These are phyloP conservation scores for Chroicocephalus ridibundus DNA, from an alignment of 2,113 vertebrate species.

Conservation along the genomic window DNA sequence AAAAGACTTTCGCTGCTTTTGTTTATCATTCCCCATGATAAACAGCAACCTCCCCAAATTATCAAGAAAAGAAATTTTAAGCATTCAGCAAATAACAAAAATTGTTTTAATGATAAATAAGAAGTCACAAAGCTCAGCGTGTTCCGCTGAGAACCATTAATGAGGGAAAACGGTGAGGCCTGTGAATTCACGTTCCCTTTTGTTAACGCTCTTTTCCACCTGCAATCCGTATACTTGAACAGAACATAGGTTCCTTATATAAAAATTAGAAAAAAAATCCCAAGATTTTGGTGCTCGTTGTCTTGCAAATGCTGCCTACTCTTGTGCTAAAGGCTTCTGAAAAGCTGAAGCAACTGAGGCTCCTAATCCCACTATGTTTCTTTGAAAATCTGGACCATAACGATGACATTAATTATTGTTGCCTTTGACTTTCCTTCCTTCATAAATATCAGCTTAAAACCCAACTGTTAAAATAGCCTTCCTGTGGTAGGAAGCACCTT, in stretches of 20 bases:
- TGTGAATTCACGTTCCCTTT: neutral
- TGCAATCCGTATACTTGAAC: neutral
- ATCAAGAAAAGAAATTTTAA: conserved; percentile 51
- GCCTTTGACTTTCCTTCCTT: conserved; percentile 66
- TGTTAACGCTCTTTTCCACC: neutral
- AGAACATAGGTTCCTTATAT: neutral
- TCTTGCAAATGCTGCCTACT: neutral
- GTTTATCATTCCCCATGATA: conserved; percentile 52
- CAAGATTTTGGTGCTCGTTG: neutral
- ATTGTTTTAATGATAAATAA: conserved; percentile 64
- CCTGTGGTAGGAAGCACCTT: conserved; percentile 71
- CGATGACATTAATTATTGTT: conserved; percentile 55
- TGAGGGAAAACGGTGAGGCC: neutral
- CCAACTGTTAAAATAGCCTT: conserved; percentile 55
- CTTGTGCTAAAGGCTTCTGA: neutral
- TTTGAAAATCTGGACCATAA: conserved; percentile 14
- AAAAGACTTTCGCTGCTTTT: conserved; percentile 33
- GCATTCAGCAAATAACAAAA: conserved; percentile 60
- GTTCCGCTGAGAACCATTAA: conserved; percentile 53
- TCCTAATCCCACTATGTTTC: neutral
- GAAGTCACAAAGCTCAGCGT: conserved; percentile 65
- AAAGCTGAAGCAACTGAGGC: neutral
- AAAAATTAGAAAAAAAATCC: neutral
- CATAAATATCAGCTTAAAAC: conserved; percentile 32
- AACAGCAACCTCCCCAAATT: conserved; percentile 63